phyloP scores from a whole-genome alignment of 2,113 vertebrate species.

The Pristiophorus japonicus region DNA sequence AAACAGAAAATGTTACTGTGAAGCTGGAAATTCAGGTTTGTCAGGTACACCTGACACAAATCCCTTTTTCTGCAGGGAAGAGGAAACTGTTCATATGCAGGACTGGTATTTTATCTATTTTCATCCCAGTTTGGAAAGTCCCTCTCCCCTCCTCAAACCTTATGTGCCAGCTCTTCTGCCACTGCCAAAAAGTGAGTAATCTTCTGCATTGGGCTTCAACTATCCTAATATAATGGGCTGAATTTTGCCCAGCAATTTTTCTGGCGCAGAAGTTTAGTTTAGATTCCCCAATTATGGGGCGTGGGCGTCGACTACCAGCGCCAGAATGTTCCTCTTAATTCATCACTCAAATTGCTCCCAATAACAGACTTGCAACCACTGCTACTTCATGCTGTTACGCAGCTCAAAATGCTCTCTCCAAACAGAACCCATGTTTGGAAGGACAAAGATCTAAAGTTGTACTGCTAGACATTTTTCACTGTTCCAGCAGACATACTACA shows the following conservation, averaged over 20 bases:
- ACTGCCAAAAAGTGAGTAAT: neutral
- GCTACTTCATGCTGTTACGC: neutral
- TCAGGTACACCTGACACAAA: neutral
- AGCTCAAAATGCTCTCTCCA: neutral
- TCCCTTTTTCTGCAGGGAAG: neutral
- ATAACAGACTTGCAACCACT: neutral
- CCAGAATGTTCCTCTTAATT: neutral
- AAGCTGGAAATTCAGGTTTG: neutral
- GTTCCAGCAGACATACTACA: neutral
- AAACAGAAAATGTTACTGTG: neutral
- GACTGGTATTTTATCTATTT: neutral
- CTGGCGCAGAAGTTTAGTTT: no score
- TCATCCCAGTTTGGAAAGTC: neutral
- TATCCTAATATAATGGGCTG: no score
- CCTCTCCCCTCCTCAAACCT: neutral
- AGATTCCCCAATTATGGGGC: no score
- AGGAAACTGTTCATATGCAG: neutral
- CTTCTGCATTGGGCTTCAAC: no score
- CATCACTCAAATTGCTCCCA: neutral
- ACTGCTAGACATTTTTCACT: neutral
- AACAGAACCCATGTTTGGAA: neutral
- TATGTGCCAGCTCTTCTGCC: neutral
- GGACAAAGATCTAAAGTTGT: neutral
- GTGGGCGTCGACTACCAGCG: no score
- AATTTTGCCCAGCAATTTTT: no score